Percentiles rank a stretch among this genome's conserved stretches.
Evolutionary conservation across 2,888 invertebrate species (phyloP).

Genomic region (Netelia virgata): DNA sequence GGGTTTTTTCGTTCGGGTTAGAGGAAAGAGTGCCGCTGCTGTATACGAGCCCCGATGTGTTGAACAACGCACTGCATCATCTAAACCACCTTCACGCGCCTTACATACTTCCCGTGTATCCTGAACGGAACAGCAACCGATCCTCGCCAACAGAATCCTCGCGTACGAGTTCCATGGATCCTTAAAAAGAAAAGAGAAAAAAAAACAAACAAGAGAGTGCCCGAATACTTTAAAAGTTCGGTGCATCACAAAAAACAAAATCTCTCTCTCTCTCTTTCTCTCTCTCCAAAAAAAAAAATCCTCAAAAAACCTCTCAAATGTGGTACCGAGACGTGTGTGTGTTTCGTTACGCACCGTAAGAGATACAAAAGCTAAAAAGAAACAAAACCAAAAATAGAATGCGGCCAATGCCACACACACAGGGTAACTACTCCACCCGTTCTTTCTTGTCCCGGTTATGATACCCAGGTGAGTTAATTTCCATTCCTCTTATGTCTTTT

Average conservation of each 20-base stretch:
- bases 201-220: constrained; percentile 60
- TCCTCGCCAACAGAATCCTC: constrained; percentile 78
- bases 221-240: constrained; percentile 67
- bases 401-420: constrained; percentile 74
- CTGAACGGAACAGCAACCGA: constrained; percentile 78
- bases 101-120: constrained; percentile 78
- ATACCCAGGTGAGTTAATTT: constrained; percentile 80
- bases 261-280: background rate
- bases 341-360: constrained; percentile 59
- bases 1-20: constrained; percentile 78
- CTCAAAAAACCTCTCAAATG: constrained; percentile 43
- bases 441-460: constrained; percentile 80
- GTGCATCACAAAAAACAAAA: constrained; percentile 50
- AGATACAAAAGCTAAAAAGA: constrained; percentile 38
- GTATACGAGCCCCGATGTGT: constrained; percentile 84
- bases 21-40: constrained; percentile 84
- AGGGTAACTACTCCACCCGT: constrained; percentile 77
- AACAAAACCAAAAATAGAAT: constrained; percentile 52
- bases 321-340: constrained; percentile 68
- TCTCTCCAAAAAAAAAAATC: no score
- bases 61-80: constrained; percentile 84
- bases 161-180: constrained; percentile 72
- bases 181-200: constrained; percentile 61
- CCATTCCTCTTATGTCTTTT: constrained; percentile 70
- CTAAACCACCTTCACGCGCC: constrained; percentile 81